Base-by-base conservation (phyloP, 2,888 invertebrate species). In the Drosophila kambysellisi region DNA sequence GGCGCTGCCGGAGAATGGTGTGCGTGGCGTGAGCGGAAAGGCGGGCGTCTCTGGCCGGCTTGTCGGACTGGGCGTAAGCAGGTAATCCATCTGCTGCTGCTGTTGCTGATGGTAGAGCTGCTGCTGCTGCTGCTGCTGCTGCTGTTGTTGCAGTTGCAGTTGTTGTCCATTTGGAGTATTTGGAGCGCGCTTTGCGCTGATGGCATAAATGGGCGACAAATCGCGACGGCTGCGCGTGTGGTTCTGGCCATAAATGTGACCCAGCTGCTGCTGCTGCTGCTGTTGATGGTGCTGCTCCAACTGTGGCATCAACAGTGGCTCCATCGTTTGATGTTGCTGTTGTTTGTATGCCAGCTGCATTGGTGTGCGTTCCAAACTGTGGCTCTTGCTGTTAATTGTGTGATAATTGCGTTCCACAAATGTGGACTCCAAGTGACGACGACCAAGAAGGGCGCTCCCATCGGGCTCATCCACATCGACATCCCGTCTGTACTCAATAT, bases 21-120 rank as follows among this genome's bases (percentile, higher is more conserved):
- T 98, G 87, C 97, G 95, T 68, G 98, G 97, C 90, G 97, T 96
- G 64, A 98, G 97, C 71, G 99, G 98, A 94, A 99, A 99, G 64
- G 97, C 97, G 51, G 99, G 98, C 30, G 98, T 98, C 92, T 97
- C 97, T 33, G 98, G 97, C 71, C 97, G 95, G 75, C 95, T 77
- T 51, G 76, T 80, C 60, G 91, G 89, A 84, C 89, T 90, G 80
- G 91, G 89, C 73, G 83, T 84, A 52, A 76, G 30, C 68, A 75
- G 71, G 72, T 82, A 75, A 73, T 82, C 83, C 77, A 70, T 51
- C 62, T 79, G 79, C 60, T 70, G 76, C 39, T 70, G 50, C 29
- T 73, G 74, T 32, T 54, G 67, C n/a, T 62, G 75, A 12, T 69
- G 66, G 11, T 72, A 80, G 82, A n/a, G n/a, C n/a, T n/a, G n/a